Evolutionary conservation across 2,888 invertebrate species (phyloP).

Genomic region (Abrostola tripartita): DNA sequence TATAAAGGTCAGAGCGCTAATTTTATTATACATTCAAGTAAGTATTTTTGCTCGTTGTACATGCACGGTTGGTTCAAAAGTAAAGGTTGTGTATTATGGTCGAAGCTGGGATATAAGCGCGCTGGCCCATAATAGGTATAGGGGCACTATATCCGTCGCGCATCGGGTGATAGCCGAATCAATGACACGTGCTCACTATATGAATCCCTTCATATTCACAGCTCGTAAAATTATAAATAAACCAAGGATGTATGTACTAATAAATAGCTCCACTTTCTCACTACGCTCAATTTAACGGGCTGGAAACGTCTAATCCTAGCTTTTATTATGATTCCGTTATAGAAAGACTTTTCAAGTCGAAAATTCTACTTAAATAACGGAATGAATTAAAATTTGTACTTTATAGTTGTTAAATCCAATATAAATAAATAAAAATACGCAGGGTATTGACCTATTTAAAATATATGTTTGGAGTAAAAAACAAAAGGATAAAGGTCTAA

Average conservation of each 20-base stretch:
- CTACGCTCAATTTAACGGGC: conserved; percentile 15
- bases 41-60: conserved; percentile 19
- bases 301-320: too few relatives aligned
- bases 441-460: conserved; percentile 31
- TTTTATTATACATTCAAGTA: conserved; percentile 39
- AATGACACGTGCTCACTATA: conserved; percentile 49
- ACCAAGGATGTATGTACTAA: conserved; percentile 13
- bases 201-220: conserved; percentile 38
- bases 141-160: conserved; percentile 62
- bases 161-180: conserved; percentile 42
- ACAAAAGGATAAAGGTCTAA: conserved; percentile 46
- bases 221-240: conserved; percentile 53
- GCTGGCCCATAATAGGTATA: conserved; percentile 62
- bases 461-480: conserved; percentile 33
- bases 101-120: conserved; percentile 61
- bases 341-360: too few relatives aligned
- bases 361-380: too few relatives aligned
- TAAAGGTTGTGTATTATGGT: conserved; percentile 55
- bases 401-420: too few relatives aligned
- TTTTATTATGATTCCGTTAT: too few relatives aligned
- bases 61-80: conserved; percentile 38
- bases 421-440: background rate
- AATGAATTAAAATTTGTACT: too few relatives aligned
- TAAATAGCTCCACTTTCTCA: conserved; percentile 29
- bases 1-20: conserved; percentile 35